These are phyloP conservation scores for Paramormyrops kingsleyae DNA, from an alignment of 2,113 vertebrate genomes.

Conservation along the genomic window DNA sequence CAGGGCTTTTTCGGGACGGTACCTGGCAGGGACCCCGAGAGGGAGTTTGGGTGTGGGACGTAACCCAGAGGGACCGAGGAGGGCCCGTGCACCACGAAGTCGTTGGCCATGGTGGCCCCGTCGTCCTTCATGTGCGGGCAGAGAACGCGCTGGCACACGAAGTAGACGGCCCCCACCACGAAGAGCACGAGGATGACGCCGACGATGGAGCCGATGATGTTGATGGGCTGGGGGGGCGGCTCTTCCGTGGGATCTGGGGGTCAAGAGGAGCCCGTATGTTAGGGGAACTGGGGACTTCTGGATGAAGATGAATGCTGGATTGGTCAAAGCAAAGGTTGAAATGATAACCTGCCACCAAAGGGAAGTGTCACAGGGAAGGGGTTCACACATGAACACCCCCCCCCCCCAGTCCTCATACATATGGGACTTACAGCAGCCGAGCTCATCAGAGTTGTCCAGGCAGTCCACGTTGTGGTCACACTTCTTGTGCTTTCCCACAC, in stretches of 20 bases:
- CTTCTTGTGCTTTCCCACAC: slow-evolving; percentile 89
- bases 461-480: slow-evolving; percentile 93
- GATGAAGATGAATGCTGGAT: neutral
- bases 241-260: slow-evolving; percentile 82
- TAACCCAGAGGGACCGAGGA: slow-evolving; percentile 87
- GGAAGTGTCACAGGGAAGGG: neutral
- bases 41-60: slow-evolving; percentile 84
- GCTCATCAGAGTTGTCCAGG: slow-evolving; percentile 84
- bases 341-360: neutral
- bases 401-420: neutral
- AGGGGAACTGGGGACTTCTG: neutral
- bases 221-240: slow-evolving; percentile 77
- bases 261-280: slow-evolving; percentile 4
- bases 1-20: neutral
- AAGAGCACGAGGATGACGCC: slow-evolving; percentile 88
- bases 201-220: slow-evolving; percentile 87
- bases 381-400: neutral
- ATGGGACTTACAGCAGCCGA: slow-evolving; percentile 86
- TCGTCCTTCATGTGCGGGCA: slow-evolving; percentile 96
- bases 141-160: slow-evolving; percentile 89
- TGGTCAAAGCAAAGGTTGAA: neutral
- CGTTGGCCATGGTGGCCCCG: slow-evolving; percentile 85
- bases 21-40: slow-evolving; percentile 90
- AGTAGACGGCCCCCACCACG: slow-evolving; percentile 86
- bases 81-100: slow-evolving; percentile 86